These are phyloP conservation scores for Pleuronectes platessa DNA, from an alignment of 2,113 vertebrate genomes.

Conservation along the genomic window DNA sequence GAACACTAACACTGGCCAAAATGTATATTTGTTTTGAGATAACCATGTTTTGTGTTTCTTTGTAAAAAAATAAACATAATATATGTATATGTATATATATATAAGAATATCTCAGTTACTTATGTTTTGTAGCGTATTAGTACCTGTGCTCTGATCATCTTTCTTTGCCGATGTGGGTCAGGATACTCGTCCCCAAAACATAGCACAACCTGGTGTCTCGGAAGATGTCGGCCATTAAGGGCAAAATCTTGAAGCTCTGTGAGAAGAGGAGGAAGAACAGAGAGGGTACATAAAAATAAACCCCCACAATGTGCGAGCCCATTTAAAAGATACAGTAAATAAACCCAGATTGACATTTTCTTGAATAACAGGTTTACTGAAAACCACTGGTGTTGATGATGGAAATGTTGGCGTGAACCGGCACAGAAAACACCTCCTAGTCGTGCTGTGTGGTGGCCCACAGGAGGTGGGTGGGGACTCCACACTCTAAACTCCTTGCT, in stretches of 20 bases:
- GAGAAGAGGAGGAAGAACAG: conserved; percentile 13
- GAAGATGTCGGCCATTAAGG: conserved; percentile 88
- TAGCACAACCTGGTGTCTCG: conserved; percentile 90
- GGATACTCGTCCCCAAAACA: conserved; percentile 98
- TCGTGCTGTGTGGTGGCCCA: conserved; percentile 47
- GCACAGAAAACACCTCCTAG: conserved; percentile 32
- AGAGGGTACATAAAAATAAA: not conserved
- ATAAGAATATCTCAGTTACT: not conserved
- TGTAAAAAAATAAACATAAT: not conserved
- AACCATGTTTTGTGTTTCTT: too few relatives aligned
- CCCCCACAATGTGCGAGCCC: not conserved
- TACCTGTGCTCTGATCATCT: conserved; percentile 96
- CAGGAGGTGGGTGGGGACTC: conserved; percentile 72
- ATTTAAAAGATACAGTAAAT: not conserved
- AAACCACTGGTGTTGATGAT: conserved; percentile 45
- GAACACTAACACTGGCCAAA: too few relatives aligned
- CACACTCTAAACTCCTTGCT: conserved; percentile 44
- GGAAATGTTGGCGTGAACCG: conserved; percentile 50
- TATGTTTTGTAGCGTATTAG: not conserved
- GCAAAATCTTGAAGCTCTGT: conserved; percentile 92
- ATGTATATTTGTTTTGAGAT: too few relatives aligned
- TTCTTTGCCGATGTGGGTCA: conserved; percentile 91
- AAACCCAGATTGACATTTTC: conserved; percentile 1
- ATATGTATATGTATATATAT: not conserved
- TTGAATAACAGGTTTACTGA: conserved; percentile 31